phyloP scores from a whole-genome alignment of 2,113 vertebrate species.

The Eubucco bourcierii region DNA sequence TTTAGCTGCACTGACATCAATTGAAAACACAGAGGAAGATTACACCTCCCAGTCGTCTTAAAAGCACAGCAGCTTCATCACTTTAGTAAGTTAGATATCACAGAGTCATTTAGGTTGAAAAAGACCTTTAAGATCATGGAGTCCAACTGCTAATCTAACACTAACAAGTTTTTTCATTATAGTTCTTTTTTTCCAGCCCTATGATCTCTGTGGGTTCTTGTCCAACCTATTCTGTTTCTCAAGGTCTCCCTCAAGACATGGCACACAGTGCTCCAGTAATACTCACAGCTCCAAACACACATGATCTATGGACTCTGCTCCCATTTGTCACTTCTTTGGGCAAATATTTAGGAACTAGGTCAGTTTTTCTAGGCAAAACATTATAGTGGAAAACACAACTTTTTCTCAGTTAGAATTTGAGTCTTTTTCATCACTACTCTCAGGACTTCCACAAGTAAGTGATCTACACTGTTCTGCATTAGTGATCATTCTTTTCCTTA shows the following conservation, averaged over 20 bases:
- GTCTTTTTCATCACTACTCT: neutral
- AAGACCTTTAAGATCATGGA: too few species aligned
- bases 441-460: neutral
- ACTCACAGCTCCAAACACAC: neutral
- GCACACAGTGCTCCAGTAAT: neutral
- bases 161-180: neutral
- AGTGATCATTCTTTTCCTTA: neutral
- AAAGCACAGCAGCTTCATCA: neutral
- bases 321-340: neutral
- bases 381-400: neutral
- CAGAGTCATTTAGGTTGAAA: too few species aligned
- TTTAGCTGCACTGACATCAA: neutral
- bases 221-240: neutral
- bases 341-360: neutral
- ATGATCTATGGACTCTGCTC: rapidly evolving
- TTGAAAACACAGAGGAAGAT: neutral
- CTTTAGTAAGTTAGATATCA: neutral
- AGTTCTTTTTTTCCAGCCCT: neutral
- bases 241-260: neutral
- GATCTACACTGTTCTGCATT: neutral
- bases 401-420: neutral
- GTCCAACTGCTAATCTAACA: too few species aligned
- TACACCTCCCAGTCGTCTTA: neutral
- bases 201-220: neutral
- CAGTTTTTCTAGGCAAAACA: neutral